Evolutionary conservation across 2,797 vertebrate genomes (phyloP), one percentile per base, ranked within the genome.

Genomic region (Pseudochirops cupreus): DNA sequence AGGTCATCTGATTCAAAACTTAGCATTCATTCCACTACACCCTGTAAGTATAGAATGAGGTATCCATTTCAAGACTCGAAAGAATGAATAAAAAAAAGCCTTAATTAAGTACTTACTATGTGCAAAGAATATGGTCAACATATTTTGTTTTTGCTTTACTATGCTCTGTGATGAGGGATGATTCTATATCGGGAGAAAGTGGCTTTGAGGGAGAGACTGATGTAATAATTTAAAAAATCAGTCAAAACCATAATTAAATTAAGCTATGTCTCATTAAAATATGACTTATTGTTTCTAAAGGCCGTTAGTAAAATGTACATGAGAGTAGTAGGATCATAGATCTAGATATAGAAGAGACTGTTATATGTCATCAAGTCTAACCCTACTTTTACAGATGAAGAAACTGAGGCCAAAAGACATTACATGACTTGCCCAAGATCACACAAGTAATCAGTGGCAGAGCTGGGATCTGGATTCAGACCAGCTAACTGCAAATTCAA

Each of bases 401-500:
- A 95, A 95, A 67, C 5, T 74, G 55, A 57, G 58, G 39, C 13
- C 56, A 54, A 31, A 16, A 29, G 91, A 95, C 89, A 39, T 57
- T 52, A 59, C 92, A 54, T 95, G 10, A 14, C 1, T n/a, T 93
- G 92, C 94, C 28, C 46, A 90, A 92, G 96, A 24, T 29, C 89
- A 90, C 1, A 0, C 28, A 62, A 91, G 92, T 92, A 56, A 56
- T 67, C 95, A 90, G 50, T 90, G 62, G 91, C 55, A 87, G 39
- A 82, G 62, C 18, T 9, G 67, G 90, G 13, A 31, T 95, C 52
- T 56, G 31, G 87, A 62, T 53, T 57, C 9, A 92, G 58, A 56
- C 67, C 57, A 90, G 9, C 31, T 16, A 56, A 74, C 56, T 95
- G 92, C 95, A 59, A 87, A 90, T 91, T 13, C 96, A 91, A 16